Conservation (phyloP, 2,113 vertebrate species). For the Phyllopteryx taeniolatus region DNA sequence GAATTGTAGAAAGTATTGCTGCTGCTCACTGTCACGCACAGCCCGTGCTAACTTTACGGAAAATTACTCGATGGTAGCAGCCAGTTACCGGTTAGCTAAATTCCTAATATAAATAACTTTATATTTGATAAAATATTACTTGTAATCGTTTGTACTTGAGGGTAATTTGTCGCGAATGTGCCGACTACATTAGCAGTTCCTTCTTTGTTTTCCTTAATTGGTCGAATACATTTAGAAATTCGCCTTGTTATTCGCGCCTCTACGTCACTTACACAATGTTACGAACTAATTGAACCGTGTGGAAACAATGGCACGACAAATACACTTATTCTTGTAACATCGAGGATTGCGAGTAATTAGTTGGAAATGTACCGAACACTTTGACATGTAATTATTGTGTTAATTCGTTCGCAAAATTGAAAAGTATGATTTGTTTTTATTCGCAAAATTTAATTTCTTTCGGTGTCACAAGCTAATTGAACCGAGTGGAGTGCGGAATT, state of each 20-base stretch:
- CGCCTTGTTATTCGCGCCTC: constrained; percentile 63
- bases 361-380: accelerated
- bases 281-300: constrained; percentile 19
- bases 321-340: not conserved
- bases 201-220: not conserved
- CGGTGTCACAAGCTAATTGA: constrained; percentile 21
- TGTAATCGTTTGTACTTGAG: not conserved
- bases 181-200: not conserved
- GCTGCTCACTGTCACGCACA: not conserved
- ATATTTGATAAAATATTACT: not conserved
- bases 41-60: not conserved
- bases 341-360: not conserved
- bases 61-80: not conserved
- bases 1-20: not conserved
- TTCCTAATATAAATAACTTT: not conserved
- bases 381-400: not conserved
- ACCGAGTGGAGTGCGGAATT: constrained; percentile 10
- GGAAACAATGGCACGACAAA: not conserved
- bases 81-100: not conserved
- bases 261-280: constrained; percentile 39
- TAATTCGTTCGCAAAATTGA: not conserved
- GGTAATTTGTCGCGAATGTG: accelerated
- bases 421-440: constrained; percentile 37
- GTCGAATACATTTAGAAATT: not conserved
- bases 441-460: constrained; percentile 52